Evolutionary conservation across 2,888 invertebrate species (phyloP).

Genomic region (Melieria omissa): DNA sequence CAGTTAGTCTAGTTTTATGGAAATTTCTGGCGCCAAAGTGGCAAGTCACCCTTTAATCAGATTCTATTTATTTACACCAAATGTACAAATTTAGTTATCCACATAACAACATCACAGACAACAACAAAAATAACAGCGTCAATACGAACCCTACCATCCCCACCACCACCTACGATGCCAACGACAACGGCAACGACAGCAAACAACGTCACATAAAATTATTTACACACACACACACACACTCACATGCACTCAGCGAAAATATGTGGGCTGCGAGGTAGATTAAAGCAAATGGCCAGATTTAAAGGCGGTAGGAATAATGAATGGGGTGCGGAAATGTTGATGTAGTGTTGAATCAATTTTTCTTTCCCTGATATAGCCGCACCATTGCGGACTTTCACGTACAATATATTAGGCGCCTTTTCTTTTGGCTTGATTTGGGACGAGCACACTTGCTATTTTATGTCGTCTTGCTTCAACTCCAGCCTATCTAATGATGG

Average conservation of each 20-base stretch:
- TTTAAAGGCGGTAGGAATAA: no score
- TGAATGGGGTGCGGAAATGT: no score
- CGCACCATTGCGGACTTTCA: no score
- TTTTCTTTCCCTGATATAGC: no score
- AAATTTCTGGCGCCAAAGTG: slow-evolving; percentile 57
- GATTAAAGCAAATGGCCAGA: no score
- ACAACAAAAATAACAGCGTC: no score
- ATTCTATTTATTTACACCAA: slow-evolving; percentile 62
- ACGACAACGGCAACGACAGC: neutral
- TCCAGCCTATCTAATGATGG: no score
- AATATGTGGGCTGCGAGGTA: neutral
- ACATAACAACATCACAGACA: neutral
- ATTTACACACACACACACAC: slow-evolving; percentile 8
- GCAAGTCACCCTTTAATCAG: slow-evolving; percentile 57
- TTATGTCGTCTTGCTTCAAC: no score
- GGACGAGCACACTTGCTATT: no score
- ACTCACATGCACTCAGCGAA: neutral
- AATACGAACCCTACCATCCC: neutral
- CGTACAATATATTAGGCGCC: no score
- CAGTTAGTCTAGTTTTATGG: slow-evolving; percentile 42
- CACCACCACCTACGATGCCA: slow-evolving; percentile 8
- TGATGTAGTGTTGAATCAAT: no score
- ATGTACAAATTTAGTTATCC: slow-evolving; percentile 58
- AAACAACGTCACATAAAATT: slow-evolving; percentile 18
- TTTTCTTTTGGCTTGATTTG: no score